These are phyloP conservation scores for Hymenopus coronatus DNA, from an alignment of 2,888 invertebrate genomes.

Conservation along the genomic window DNA sequence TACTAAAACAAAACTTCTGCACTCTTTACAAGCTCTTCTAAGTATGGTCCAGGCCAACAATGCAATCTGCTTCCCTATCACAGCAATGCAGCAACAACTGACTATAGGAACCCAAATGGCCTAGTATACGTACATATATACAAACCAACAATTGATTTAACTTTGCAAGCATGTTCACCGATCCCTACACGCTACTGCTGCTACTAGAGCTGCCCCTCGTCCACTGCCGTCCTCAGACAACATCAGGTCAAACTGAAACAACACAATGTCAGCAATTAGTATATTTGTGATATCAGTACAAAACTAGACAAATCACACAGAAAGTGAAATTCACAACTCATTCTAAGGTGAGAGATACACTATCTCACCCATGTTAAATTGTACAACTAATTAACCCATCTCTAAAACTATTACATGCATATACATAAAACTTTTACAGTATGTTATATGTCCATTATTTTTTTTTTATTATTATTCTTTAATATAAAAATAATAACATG, in stretches of 20 bases:
- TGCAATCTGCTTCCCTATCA: slow-evolving; percentile 1
- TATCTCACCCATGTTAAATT: too few species aligned
- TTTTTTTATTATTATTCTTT: too few species aligned
- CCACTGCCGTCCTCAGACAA: slow-evolving; percentile 95
- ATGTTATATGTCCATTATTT: too few species aligned
- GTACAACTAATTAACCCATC: too few species aligned
- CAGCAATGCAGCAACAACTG: slow-evolving; percentile 5
- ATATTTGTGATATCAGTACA: not conserved
- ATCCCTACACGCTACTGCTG: slow-evolving; percentile 82
- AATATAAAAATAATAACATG: too few species aligned
- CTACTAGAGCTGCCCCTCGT: slow-evolving; percentile 92
- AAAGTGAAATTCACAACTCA: not conserved
- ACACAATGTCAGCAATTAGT: too few species aligned
- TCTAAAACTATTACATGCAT: too few species aligned
- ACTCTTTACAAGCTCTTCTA: not conserved
- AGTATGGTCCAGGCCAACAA: not conserved
- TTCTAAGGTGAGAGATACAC: not conserved
- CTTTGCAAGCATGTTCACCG: slow-evolving; percentile 43
- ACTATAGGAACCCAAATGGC: slow-evolving; percentile 22
- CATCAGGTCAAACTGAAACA: slow-evolving; percentile 84
- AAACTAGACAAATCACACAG: not conserved
- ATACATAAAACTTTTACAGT: too few species aligned
- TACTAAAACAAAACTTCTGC: not conserved
- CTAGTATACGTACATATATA: slow-evolving; percentile 29
- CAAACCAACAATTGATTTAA: slow-evolving; percentile 15